Conservation (phyloP, 2,113 vertebrate species). For the Sylvia atricapilla region DNA sequence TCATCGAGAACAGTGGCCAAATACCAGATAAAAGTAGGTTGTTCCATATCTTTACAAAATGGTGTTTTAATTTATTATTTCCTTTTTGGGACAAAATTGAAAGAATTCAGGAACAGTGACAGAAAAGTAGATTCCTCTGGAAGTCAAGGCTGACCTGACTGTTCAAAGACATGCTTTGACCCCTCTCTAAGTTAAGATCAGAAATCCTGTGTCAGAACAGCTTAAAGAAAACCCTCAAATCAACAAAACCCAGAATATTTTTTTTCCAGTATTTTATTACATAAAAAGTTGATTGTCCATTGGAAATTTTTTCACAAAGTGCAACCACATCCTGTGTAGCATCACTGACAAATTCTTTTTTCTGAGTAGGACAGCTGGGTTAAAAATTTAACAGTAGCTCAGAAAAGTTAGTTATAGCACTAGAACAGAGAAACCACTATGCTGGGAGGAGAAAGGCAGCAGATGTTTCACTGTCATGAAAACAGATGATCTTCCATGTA, state of each 20-base stretch:
- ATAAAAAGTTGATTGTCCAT: slow-evolving; percentile 30
- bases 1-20: background rate
- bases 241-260: background rate
- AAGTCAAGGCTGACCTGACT: background rate
- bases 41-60: background rate
- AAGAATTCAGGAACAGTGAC: background rate
- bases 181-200: background rate
- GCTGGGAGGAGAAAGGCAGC: background rate
- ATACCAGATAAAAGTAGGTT: background rate
- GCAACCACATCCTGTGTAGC: background rate
- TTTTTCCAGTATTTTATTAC: background rate
- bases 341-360: background rate
- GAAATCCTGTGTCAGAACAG: background rate
- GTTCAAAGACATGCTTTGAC: background rate
- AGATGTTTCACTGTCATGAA: background rate
- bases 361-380: background rate
- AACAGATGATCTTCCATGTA: background rate
- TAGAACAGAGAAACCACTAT: background rate
- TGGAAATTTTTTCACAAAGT: background rate
- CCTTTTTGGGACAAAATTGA: background rate
- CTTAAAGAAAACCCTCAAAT: background rate
- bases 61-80: background rate
- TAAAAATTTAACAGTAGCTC: background rate
- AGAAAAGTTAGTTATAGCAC: background rate
- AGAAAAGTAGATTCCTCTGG: background rate